Conservation (phyloP, 1,140 invertebrate genomes). For the Zaprionus ornatus region DNA sequence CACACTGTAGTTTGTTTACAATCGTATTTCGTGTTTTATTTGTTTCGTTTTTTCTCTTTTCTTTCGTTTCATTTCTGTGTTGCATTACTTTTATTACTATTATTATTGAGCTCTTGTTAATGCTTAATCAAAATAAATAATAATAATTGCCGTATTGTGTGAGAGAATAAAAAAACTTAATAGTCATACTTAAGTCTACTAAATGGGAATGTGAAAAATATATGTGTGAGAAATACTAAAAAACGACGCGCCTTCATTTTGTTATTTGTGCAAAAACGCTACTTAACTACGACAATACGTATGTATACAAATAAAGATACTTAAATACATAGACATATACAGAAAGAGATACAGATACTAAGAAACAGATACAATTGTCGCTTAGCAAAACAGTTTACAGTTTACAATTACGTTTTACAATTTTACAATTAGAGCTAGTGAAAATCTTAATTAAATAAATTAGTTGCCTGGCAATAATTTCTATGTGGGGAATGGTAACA, state of each 20-base stretch:
- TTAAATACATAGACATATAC: neutral
- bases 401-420: constrained; percentile 32
- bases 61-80: constrained; percentile 10
- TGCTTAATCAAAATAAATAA: constrained; percentile 76
- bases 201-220: constrained; percentile 43
- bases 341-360: neutral
- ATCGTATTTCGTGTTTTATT: constrained; percentile 14
- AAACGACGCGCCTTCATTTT: constrained; percentile 42
- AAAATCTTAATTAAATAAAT: constrained; percentile 82
- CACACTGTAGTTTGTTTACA: constrained; percentile 42
- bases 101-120: constrained; percentile 76
- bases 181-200: constrained; percentile 22
- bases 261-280: constrained; percentile 80
- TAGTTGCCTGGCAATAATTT: constrained; percentile 71
- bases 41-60: constrained; percentile 43
- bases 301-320: constrained; percentile 20
- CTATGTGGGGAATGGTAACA: constrained; percentile 77
- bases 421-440: constrained; percentile 58
- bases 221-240: constrained; percentile 23
- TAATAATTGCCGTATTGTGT: constrained; percentile 63
- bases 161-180: constrained; percentile 39
- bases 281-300: constrained; percentile 33
- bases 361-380: constrained; percentile 18
- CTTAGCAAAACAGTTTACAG: constrained; percentile 14
- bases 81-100: constrained; percentile 50